These are phyloP conservation scores for Teinopalpus imperialis DNA, from an alignment of 2,888 invertebrate genomes.

Conservation along the genomic window DNA sequence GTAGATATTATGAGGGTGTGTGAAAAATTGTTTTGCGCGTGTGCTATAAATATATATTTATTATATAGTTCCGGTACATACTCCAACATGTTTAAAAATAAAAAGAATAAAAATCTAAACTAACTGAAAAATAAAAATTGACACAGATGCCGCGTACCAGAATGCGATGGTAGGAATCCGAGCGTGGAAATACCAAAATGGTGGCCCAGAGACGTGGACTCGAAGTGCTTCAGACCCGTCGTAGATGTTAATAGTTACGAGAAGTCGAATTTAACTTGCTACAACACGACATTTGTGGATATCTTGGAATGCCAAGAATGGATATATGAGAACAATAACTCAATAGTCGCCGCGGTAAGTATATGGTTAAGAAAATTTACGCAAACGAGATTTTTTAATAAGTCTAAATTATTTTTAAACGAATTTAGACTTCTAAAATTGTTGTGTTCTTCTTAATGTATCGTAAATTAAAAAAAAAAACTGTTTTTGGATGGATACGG, in stretches of 20 bases:
- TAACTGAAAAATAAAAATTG: too few species aligned
- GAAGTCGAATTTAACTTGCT: conserved; percentile 46
- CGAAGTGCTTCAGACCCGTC: conserved; percentile 52
- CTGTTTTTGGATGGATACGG: neutral
- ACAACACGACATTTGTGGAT: conserved; percentile 45
- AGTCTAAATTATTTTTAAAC: too few species aligned
- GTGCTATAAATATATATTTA: too few species aligned
- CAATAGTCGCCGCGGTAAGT: conserved; percentile 58
- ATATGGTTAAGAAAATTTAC: neutral
- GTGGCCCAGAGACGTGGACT: conserved; percentile 56
- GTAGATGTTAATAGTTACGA: conserved; percentile 38
- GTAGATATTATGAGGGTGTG: too few species aligned
- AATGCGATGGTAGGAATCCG: conserved; percentile 48
- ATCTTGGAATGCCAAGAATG: conserved; percentile 56
- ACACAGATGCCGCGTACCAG: conserved; percentile 57
- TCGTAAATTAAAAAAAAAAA: too few species aligned
- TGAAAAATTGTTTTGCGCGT: too few species aligned
- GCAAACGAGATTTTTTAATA: too few species aligned
- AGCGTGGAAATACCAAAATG: conserved; percentile 46
- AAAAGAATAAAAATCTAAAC: too few species aligned
- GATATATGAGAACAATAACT: conserved; percentile 60
- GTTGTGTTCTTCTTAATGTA: too few species aligned
- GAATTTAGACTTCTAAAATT: too few species aligned
- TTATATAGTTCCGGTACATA: too few species aligned
- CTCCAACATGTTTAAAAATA: too few species aligned